Evolutionary conservation across 1,140 invertebrate genomes (phyloP).

Genomic region (Ectropis grisescens): DNA sequence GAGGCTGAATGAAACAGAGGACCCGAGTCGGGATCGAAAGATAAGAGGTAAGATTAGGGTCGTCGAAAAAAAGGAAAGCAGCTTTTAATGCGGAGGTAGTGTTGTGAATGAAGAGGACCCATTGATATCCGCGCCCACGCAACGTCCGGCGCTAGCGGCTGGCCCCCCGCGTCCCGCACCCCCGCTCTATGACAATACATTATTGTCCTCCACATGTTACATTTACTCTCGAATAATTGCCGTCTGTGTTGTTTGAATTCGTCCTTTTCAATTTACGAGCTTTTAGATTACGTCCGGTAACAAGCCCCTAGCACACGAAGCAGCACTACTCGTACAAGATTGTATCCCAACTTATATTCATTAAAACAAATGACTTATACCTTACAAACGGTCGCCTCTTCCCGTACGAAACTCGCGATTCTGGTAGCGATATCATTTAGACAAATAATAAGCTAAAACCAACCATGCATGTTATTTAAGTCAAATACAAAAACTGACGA

Average conservation of each 20-base stretch:
- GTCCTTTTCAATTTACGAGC: no score
- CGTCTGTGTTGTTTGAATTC: no score
- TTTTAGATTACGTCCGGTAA: no score
- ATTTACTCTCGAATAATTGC: no score
- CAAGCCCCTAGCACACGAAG: no score
- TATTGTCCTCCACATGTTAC: no score
- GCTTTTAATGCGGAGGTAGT: conserved; percentile 60
- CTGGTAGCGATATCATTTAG: conserved; percentile 41
- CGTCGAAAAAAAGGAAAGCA: conserved; percentile 56
- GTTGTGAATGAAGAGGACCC: conserved; percentile 65
- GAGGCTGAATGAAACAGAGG: conserved; percentile 63
- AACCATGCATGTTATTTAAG: conserved; percentile 52
- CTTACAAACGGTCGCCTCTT: no score
- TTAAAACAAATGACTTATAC: no score
- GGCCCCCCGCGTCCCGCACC: conserved; percentile 21
- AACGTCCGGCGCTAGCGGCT: conserved; percentile 30
- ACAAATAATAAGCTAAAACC: conserved; percentile 41
- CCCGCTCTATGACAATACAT: no score
- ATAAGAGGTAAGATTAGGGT: conserved; percentile 65
- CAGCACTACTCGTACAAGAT: no score
- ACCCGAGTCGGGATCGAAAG: conserved; percentile 51
- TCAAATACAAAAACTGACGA: conserved; percentile 49
- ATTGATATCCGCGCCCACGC: conserved; percentile 60
- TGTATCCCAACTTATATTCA: no score
- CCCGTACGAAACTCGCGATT: no score